Evolutionary conservation across 2,113 vertebrate species (phyloP), one percentile per base, ranked within the genome.

Genomic region (Chauna torquata): DNA sequence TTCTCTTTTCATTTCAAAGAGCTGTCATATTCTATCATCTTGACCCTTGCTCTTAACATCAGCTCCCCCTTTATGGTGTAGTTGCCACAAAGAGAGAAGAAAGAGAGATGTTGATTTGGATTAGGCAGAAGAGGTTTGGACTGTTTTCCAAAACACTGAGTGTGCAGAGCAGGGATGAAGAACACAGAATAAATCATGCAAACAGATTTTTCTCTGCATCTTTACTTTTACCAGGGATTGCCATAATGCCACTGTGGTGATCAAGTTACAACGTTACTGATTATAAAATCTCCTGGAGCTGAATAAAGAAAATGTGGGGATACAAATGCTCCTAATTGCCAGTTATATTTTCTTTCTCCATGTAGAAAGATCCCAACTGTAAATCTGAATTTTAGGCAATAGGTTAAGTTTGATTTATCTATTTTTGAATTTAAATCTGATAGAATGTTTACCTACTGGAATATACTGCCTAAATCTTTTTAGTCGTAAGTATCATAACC

Each of bases 1-100:
- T 89, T 79, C 62, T 95, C 59, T 84, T 92, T 96, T 91, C 82
- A 95, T n/a, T 87, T 92, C 72, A 93, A 71, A 90, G 68, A 82
- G 34, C 16, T 82, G 64, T 92, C 94, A 94, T 87, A 79, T 86
- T 92, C 74, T 95, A 90, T 86, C 82, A 93, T 78, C 28, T 82
- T 96, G 91, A 78, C 65, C 95, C 89, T 95, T 79, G 84, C 57
- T 57, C 88, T 91, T 58, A 62, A 62, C 71, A 95, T 66, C 55
- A 95, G 52, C 58, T 71, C 23, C 77, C 75, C 27, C 61, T 62
- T 92, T 85, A 77, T 64, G 64, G 78, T 61, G 65, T 49, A 57
- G 68, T 87, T 69, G 34, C 40, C 86, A 85, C 54, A 90, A 55
- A 79, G 36, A 87, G 5, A 23, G 28, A 75, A 77, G 11, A 71